Base-by-base conservation (phyloP, 2,797 vertebrate genomes). In the Clarias platycephalus region DNA sequence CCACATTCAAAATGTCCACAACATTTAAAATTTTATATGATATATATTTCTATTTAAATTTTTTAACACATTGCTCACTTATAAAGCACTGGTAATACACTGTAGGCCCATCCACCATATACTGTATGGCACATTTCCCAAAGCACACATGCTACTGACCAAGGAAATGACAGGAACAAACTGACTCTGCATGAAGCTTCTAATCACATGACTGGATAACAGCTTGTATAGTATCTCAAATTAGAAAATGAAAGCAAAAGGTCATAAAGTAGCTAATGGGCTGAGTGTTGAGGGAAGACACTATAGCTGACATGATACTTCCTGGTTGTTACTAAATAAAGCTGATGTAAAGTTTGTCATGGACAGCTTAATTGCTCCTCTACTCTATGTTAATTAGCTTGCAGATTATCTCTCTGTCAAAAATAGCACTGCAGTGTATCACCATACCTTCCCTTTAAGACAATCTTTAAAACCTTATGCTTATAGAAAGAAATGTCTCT, bases 371-470 rank as follows among this genome's bases (percentile, higher is more conserved):
- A 74, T 74, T 80, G 74, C 80, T 40, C 68, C 55, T 7, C 24
- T 57, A 34, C 55, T 49, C 24, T 68, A 26, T 82, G 71, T 12
- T 87, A 79, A 85, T 70, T 88, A 83, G 72, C 68, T 81, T 80
- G 79, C 16, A 55, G 63, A 81, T 37, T 78, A 80, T 74, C 31
- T 34, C 44, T 34, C 34, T 57, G 81, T 83, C 49, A 81, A 57
- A 83, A 55, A 58, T 80, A 49, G 26, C 57, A 28, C 40, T 81
- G 5, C 24, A 62, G 20, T 24, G 24, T 5, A 40, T 37, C 31
- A 80, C n/a, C 22, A 49, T 6, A 40, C 20, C 71, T 75, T 75
- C 72, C 28, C 58, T 4, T 58, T 60, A 58, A 58, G 34, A 37
- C 55, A 15, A 31, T 20, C 28, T 60, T 60, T 34, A 31, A 44